These are phyloP conservation scores for Sylvia atricapilla DNA, from an alignment of 2,113 vertebrate genomes.

Conservation along the genomic window DNA sequence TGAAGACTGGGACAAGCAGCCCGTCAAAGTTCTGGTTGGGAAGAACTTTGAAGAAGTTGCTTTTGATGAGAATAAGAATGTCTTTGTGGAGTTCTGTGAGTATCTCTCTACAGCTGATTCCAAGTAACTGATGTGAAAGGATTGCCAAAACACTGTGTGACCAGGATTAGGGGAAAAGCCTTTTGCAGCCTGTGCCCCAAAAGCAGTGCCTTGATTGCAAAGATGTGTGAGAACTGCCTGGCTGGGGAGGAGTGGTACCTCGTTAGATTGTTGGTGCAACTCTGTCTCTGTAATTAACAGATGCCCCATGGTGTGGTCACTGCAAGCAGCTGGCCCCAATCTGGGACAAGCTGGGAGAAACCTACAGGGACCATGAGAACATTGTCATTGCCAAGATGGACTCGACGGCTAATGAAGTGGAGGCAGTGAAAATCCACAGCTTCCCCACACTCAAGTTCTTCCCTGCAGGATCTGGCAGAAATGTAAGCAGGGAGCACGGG, in stretches of 20 bases:
- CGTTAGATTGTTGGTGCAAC: neutral
- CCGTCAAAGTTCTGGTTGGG: slow-evolving; percentile 91
- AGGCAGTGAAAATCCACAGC: slow-evolving; percentile 93
- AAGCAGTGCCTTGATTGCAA: neutral
- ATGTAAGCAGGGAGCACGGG: slow-evolving; percentile 70
- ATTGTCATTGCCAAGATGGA: slow-evolving; percentile 95
- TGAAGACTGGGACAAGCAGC: slow-evolving; percentile 92
- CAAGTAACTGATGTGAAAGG: neutral
- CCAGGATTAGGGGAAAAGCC: neutral
- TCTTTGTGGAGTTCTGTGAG: slow-evolving; percentile 98
- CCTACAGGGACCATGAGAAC: slow-evolving; percentile 81
- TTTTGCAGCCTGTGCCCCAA: neutral
- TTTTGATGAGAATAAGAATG: slow-evolving; percentile 87
- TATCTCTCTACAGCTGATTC: neutral
- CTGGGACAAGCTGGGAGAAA: slow-evolving; percentile 96
- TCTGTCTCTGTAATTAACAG: slow-evolving; percentile 61
- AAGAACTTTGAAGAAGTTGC: slow-evolving; percentile 95
- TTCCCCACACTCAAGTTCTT: slow-evolving; percentile 98
- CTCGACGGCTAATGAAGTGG: slow-evolving; percentile 94
- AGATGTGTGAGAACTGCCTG: neutral
- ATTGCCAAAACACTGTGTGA: neutral
- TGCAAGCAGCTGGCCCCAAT: slow-evolving; percentile 97
- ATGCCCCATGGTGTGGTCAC: slow-evolving; percentile 98
- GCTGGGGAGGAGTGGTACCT: neutral
- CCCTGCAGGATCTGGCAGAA: slow-evolving; percentile 83